Evolutionary conservation across 1,140 invertebrate species (phyloP).

Genomic region (Dufourea novaeangliae): DNA sequence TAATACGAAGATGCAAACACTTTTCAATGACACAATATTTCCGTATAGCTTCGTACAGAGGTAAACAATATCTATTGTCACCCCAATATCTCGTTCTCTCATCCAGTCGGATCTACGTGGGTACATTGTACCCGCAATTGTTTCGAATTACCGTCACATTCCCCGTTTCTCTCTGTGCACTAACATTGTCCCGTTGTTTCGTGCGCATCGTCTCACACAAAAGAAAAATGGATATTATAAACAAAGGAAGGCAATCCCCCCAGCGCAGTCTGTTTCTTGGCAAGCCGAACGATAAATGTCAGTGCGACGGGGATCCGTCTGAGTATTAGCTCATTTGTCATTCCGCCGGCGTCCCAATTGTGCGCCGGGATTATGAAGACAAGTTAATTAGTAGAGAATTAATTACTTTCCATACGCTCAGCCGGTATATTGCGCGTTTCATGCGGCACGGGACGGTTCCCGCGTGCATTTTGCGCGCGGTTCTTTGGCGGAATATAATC

Average conservation of each 20-base stretch:
- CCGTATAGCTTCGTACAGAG: no score
- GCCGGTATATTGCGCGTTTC: slow-evolving; percentile 29
- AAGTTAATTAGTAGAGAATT: slow-evolving; percentile 50
- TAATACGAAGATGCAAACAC: no score
- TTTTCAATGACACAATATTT: no score
- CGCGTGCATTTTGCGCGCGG: slow-evolving; percentile 19
- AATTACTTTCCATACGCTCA: slow-evolving; percentile 32
- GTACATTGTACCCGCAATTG: neutral
- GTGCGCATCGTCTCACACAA: neutral
- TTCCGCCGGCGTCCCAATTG: slow-evolving; percentile 25
- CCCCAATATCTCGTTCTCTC: no score
- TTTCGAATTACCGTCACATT: neutral
- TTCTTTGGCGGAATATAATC: slow-evolving; percentile 46
- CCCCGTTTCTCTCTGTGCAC: neutral
- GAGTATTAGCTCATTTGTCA: slow-evolving; percentile 45
- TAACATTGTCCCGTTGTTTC: neutral
- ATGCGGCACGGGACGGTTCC: neutral
- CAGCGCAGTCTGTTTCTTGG: neutral
- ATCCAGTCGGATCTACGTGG: no score
- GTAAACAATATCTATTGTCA: no score
- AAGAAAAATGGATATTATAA: neutral
- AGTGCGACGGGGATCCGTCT: neutral
- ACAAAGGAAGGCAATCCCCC: slow-evolving; percentile 2
- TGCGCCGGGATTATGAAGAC: slow-evolving; percentile 29
- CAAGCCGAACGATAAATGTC: slow-evolving; percentile 30